These are phyloP conservation scores for Parambassis ranga DNA, from an alignment of 2,797 vertebrate species.

Conservation along the genomic window DNA sequence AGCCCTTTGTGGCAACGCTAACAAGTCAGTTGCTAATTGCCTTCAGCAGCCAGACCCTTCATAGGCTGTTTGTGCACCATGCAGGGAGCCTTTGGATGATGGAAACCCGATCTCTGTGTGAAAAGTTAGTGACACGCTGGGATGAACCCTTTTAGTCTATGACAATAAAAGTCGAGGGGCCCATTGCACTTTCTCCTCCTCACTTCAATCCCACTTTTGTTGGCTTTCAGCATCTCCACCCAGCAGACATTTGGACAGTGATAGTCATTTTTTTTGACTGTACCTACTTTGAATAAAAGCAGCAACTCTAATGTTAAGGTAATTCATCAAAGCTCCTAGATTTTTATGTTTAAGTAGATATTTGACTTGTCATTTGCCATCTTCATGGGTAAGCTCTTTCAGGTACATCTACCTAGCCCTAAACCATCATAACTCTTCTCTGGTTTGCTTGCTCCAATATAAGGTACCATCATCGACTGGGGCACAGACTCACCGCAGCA, in stretches of 20 bases:
- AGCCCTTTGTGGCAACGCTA: slow-evolving; percentile 23
- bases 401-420: slow-evolving; percentile 15
- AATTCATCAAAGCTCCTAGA: no score
- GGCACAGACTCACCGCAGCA: slow-evolving; percentile 8
- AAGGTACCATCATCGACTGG: slow-evolving; percentile 59
- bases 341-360: neutral
- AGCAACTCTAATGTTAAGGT: no score
- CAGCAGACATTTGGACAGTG: neutral
- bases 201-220: neutral
- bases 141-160: slow-evolving; percentile 40
- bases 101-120: slow-evolving; percentile 62
- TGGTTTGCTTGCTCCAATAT: slow-evolving; percentile 61
- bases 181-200: slow-evolving; percentile 1
- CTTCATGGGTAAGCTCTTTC: slow-evolving; percentile 5
- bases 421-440: slow-evolving; percentile 26
- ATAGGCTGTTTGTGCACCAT: slow-evolving; percentile 33
- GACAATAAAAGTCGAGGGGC: slow-evolving; percentile 42
- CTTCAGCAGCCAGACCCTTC: slow-evolving; percentile 50
- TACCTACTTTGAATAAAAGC: no score
- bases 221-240: slow-evolving; percentile 1
- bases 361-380: slow-evolving; percentile 6
- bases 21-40: slow-evolving; percentile 62
- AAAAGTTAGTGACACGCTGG: slow-evolving; percentile 36
- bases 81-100: slow-evolving; percentile 26
- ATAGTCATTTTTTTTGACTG: no score